Percentiles rank a stretch among this genome's conserved stretches.
Evolutionary conservation across 2,113 vertebrate genomes (phyloP).

Genomic region (Stomatorhinus ivindoensis): DNA sequence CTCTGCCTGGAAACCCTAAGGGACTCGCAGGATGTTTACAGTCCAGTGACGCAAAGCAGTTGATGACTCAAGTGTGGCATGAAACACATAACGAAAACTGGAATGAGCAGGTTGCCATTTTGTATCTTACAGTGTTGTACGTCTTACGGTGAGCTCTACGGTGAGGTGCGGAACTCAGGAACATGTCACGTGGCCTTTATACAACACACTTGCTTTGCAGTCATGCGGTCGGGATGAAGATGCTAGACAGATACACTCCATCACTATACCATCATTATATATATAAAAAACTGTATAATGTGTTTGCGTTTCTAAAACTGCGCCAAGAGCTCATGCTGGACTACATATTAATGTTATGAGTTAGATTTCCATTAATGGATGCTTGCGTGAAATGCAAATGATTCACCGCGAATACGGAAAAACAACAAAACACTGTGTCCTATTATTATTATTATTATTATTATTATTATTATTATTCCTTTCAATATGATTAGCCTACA

Average conservation of each 20-base stretch:
- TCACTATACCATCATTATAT: background rate
- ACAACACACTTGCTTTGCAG: background rate
- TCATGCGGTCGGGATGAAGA: background rate
- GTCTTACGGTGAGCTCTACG: background rate
- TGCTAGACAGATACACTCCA: background rate
- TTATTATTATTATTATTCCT: background rate
- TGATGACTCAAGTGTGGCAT: slow-evolving; percentile 5
- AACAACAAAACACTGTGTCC: background rate
- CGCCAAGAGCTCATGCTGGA: background rate
- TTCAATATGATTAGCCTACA: background rate
- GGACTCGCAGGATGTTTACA: background rate
- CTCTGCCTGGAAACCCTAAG: background rate
- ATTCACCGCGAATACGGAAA: background rate
- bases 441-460: background rate
- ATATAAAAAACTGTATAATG: background rate
- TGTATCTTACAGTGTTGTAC: background rate
- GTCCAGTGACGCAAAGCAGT: background rate
- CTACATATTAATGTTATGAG: background rate
- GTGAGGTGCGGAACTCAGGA: background rate
- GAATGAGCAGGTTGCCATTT: background rate
- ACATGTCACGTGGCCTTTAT: background rate
- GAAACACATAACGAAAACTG: slow-evolving; percentile 2
- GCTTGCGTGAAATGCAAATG: background rate
- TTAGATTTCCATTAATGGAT: background rate
- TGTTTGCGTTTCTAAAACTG: background rate